These are phyloP conservation scores for Megalonaias nervosa DNA, from an alignment of 1,140 invertebrate genomes.

Conservation along the genomic window DNA sequence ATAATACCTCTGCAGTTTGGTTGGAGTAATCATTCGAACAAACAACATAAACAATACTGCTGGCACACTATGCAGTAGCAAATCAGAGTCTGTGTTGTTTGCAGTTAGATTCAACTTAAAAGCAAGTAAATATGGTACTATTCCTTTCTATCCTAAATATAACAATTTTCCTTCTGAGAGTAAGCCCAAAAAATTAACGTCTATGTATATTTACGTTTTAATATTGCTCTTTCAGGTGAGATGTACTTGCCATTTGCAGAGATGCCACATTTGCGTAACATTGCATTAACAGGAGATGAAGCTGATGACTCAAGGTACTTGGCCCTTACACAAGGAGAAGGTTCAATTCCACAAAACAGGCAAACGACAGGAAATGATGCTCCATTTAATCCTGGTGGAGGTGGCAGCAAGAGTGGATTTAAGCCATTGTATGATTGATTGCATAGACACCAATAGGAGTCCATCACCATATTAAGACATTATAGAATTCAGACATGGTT, in stretches of 20 bases:
- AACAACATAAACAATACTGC: no score
- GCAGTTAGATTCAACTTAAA: no score
- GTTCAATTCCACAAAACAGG: constrained; percentile 49
- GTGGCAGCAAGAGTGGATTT: constrained; percentile 50
- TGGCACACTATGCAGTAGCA: no score
- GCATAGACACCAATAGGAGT: no score
- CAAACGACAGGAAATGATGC: constrained; percentile 52
- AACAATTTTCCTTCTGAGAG: neutral
- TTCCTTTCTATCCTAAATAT: neutral
- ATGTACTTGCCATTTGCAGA: constrained; percentile 71
- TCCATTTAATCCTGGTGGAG: constrained; percentile 44
- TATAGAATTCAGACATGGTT: no score
- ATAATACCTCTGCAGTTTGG: no score
- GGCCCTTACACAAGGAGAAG: constrained; percentile 60
- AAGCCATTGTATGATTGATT: constrained; percentile 65
- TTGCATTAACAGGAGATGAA: constrained; percentile 68
- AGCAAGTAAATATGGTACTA: no score
- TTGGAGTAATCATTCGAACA: no score
- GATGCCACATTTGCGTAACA: constrained; percentile 69
- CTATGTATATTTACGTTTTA: neutral
- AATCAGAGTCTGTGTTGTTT: no score
- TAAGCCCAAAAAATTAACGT: neutral
- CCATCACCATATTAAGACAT: no score
- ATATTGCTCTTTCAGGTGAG: constrained; percentile 52
- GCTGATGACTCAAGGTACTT: constrained; percentile 64